These are phyloP conservation scores for Microcebus griseorufus DNA, from an alignment of 2,113 vertebrate species.

Conservation along the genomic window DNA sequence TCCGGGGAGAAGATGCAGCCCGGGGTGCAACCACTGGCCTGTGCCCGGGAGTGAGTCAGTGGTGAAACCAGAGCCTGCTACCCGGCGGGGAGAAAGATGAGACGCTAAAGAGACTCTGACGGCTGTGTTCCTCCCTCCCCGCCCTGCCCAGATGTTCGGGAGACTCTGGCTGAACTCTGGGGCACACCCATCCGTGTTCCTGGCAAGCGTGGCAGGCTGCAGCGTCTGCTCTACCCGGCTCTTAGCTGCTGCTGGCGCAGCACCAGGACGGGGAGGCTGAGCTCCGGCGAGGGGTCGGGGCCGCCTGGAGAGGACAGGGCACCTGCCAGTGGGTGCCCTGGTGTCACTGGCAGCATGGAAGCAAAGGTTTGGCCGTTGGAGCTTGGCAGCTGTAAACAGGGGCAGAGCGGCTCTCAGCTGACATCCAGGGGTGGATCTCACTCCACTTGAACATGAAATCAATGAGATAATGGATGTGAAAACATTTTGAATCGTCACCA, in stretches of 20 bases:
- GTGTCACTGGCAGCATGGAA: accelerated
- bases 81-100: constrained; percentile 58
- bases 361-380: not conserved
- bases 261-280: not conserved
- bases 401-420: constrained; percentile 1
- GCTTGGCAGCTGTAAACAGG: not conserved
- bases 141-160: constrained; percentile 71
- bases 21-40: not conserved
- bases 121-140: constrained; percentile 31
- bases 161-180: constrained; percentile 60
- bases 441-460: constrained; percentile 44
- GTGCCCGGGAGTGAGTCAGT: constrained; percentile 55
- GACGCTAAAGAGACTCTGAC: not conserved
- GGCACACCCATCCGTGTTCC: constrained; percentile 57
- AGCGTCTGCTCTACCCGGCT: not conserved
- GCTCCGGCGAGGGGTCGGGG: accelerated
- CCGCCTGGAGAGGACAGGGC: not conserved
- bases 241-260: not conserved
- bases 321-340: not conserved
- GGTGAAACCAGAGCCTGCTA: not conserved
- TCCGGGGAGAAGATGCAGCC: not conserved
- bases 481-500: constrained; percentile 12
- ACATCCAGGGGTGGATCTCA: constrained; percentile 61
- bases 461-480: constrained; percentile 65
- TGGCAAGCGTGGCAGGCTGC: not conserved